These are phyloP conservation scores for Spea hammondii DNA, from an alignment of 2,797 vertebrate genomes.

Conservation along the genomic window DNA sequence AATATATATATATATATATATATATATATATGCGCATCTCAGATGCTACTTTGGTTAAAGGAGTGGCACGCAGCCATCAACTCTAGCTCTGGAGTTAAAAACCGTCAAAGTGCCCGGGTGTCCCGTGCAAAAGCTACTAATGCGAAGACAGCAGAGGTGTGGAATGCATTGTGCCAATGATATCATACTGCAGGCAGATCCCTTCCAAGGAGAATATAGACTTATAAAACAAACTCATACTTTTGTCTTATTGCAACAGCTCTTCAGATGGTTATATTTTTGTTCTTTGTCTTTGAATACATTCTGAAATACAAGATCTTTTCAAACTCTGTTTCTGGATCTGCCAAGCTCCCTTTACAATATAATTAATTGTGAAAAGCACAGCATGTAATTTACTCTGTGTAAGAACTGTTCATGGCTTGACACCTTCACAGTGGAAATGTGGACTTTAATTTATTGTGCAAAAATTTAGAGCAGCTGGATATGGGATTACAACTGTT, in stretches of 20 bases:
- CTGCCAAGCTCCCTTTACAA: conserved; percentile 19
- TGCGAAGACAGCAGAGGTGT: no score
- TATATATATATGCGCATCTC: no score
- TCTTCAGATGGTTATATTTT: neutral
- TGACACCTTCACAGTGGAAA: conserved; percentile 47
- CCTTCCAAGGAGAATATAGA: no score
- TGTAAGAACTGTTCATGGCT: conserved; percentile 23
- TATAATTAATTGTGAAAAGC: conserved; percentile 45
- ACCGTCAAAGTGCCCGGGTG: no score
- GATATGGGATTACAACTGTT: conserved; percentile 42
- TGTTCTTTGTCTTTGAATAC: neutral
- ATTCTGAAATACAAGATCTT: neutral
- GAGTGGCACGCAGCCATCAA: no score
- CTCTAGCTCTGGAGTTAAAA: no score
- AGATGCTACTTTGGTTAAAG: no score
- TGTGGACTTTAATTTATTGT: conserved; percentile 40
- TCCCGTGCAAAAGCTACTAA: no score
- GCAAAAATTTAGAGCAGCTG: conserved; percentile 45
- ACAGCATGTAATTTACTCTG: conserved; percentile 33
- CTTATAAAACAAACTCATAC: no score
- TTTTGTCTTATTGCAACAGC: neutral
- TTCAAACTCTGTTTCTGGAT: conserved; percentile 5
- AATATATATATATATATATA: no score
- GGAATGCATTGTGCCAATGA: no score
- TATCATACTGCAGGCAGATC: no score